Conservation (phyloP, 1,140 invertebrate genomes). For the Parapsyche elsis region DNA sequence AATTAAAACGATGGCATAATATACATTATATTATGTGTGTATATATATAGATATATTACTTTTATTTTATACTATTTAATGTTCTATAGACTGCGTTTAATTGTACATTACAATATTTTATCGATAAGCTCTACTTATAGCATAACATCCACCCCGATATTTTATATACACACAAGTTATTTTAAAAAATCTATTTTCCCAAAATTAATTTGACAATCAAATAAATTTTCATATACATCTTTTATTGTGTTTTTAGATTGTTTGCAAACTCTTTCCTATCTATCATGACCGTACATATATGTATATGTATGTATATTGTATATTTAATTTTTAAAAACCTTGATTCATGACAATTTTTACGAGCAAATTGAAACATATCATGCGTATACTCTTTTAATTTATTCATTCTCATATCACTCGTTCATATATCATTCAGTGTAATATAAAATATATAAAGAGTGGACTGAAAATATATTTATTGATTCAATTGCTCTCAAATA, state of each 20-base stretch:
- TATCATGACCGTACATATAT: background rate
- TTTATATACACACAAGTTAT: background rate
- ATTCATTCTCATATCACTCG: conserved; percentile 2
- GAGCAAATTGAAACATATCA: conserved; percentile 11
- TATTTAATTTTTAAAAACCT: background rate
- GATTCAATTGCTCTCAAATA: conserved; percentile 30
- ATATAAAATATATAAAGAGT: conserved; percentile 6
- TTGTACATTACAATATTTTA: background rate
- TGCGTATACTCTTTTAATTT: background rate
- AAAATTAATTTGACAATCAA: conserved; percentile 22
- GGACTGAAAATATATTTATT: conserved; percentile 31
- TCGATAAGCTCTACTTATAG: background rate
- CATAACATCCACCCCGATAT: background rate
- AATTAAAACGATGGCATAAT: conserved; percentile 29
- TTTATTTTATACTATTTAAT: conserved; percentile 26
- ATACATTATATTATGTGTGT: background rate
- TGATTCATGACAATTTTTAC: background rate
- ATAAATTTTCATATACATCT: background rate
- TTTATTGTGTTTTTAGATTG: background rate
- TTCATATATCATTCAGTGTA: conserved; percentile 3
- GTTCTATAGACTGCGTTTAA: conserved; percentile 35
- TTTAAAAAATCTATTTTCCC: background rate
- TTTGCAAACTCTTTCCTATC: background rate
- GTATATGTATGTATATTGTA: background rate
- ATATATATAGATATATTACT: background rate